A percentile compares a stretch with the other conserved stretches of the same genome.
phyloP scores from a whole-genome alignment of 2,113 vertebrate genomes.

The Heteronetta atricapilla region DNA sequence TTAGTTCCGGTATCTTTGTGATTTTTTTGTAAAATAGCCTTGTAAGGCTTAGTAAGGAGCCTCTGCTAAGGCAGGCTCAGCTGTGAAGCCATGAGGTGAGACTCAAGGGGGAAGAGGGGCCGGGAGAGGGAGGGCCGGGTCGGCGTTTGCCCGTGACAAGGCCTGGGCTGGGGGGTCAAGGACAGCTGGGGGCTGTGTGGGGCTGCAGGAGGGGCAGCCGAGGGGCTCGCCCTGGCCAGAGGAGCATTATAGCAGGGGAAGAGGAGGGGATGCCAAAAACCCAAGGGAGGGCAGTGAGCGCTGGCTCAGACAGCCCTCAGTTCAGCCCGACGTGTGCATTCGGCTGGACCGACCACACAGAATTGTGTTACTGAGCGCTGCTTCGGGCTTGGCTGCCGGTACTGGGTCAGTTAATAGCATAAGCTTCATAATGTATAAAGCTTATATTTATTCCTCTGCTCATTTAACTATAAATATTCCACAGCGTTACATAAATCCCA shows the following conservation, averaged over 20 bases:
- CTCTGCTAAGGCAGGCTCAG: background rate
- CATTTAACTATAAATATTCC: constrained; percentile 8
- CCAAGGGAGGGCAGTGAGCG: background rate
- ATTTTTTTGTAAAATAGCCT: constrained; percentile 26
- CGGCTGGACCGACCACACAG: background rate
- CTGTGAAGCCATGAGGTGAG: background rate
- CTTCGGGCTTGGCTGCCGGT: background rate
- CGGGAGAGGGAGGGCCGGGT: background rate
- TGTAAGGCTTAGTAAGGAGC: background rate
- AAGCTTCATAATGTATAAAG: background rate
- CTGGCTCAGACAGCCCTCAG: background rate
- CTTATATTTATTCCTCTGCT: background rate
- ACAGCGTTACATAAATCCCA: background rate
- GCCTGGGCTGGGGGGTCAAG: rapidly evolving
- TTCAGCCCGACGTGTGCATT: background rate
- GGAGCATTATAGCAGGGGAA: background rate
- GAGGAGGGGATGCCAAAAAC: rapidly evolving
- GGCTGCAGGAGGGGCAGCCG: too few relatives aligned
- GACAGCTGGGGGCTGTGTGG: rapidly evolving
- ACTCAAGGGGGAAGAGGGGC: background rate
- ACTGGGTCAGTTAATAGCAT: background rate
- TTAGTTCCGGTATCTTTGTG: constrained; percentile 57
- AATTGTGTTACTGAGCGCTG: background rate
- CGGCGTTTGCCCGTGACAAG: too few relatives aligned
- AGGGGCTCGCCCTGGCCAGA: too few relatives aligned